Conservation (phyloP, 2,113 vertebrate genomes). For the Willisornis vidua region DNA sequence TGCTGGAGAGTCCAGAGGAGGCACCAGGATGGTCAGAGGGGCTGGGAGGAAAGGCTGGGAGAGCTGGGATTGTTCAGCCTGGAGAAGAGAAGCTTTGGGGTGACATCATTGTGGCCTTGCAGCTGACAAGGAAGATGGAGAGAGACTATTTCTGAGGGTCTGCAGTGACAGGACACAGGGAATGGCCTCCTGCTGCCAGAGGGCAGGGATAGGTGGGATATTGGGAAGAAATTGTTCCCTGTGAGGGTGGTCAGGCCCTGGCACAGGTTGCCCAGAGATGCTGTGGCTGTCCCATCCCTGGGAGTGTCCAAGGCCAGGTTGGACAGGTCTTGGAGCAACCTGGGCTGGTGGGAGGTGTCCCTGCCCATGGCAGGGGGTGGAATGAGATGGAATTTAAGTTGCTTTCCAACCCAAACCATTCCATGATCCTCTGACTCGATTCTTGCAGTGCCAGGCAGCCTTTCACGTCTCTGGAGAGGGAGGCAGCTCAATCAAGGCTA, state of each 20-base stretch:
- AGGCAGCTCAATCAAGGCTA: not conserved
- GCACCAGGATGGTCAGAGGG: not conserved
- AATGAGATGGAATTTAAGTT: not conserved
- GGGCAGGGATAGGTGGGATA: not conserved
- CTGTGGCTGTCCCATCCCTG: not conserved
- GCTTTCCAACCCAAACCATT: not conserved
- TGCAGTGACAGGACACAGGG: not conserved
- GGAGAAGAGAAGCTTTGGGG: not conserved
- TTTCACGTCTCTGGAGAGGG: not conserved
- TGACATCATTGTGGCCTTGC: rapidly evolving
- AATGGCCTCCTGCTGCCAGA: not conserved
- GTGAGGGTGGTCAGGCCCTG: rapidly evolving
- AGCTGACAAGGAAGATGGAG: rapidly evolving
- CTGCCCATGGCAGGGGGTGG: rapidly evolving
- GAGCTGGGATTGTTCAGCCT: not conserved
- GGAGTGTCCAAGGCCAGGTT: rapidly evolving
- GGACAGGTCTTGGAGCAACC: rapidly evolving
- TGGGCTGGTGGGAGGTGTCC: rapidly evolving
- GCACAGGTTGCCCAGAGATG: rapidly evolving
- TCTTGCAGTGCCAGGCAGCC: not conserved
- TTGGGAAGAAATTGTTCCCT: rapidly evolving
- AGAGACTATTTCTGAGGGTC: rapidly evolving
- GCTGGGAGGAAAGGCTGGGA: not conserved
- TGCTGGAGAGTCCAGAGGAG: not conserved
- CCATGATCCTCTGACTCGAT: not conserved